Evolutionary conservation across 2,888 invertebrate species (phyloP), one percentile per base, ranked within the genome.

Genomic region (Pinctada fucata): DNA sequence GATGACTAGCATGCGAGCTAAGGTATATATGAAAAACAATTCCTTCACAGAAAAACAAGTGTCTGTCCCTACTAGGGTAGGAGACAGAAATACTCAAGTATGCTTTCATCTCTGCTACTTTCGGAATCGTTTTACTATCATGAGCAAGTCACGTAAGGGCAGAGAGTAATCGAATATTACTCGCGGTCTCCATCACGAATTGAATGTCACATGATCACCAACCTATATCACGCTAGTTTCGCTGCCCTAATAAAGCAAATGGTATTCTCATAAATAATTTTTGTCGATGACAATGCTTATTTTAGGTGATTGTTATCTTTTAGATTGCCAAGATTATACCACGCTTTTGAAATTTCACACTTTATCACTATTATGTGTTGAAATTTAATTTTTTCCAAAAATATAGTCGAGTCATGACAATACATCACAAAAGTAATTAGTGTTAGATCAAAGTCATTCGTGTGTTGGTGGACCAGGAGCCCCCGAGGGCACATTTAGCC

Each of bases 271-370:
- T 31, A 31, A 31, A 31, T 31, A 10, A 58, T 58, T 58, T 58
- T 58, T 58, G 8, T 58, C 58, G 58, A 58, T 58, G 58, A 58
- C 58, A 58, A 58, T 58, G 58, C 58, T 58, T 58, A 58, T 58
- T 58, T 58, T 10, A 10, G 13, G 8, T 6, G 58, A 58, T 58
- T 58, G 58, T 10, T 58, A 58, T 58, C 58, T 13, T 10, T 13
- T 58, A 10, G 6, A 10, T 6, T 58, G 58, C 8, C 58, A 13
- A 58, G 13, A 58, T 58, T 58, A 58, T 13, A 58, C 6, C 6
- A 58, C 58, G 31, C 58, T 58, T 58, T 58, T 10, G 58, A 58
- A 58, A 58, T 58, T 10, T 58, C 58, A 58, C 58, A 58, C 58
- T 13, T 58, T 58, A 58, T 58, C 58, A 58, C 58, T 10, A 13